phyloP scores from a whole-genome alignment of 2,888 invertebrate species.

The Machimus rusticus region DNA sequence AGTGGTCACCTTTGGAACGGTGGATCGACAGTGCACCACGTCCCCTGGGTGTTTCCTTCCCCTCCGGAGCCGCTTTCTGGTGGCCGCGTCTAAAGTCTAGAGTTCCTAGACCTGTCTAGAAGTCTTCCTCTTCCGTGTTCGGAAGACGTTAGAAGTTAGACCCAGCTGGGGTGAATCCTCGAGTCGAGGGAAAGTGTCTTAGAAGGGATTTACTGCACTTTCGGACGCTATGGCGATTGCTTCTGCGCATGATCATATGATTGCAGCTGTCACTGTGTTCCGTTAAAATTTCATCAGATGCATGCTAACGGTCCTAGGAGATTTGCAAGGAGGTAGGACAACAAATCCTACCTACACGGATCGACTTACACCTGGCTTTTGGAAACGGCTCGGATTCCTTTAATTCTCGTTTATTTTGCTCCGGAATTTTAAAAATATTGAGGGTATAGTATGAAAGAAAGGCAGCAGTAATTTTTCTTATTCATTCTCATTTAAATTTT shows the following conservation, averaged over 20 bases:
- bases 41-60: not conserved
- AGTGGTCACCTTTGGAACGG: not conserved
- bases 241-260: not conserved
- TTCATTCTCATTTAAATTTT: too few species aligned
- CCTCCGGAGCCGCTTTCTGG: not conserved
- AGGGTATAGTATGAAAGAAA: too few species aligned
- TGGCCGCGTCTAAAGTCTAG: not conserved
- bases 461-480: too few species aligned
- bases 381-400: not conserved
- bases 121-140: constrained; percentile 24
- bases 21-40: not conserved
- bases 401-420: not conserved
- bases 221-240: not conserved
- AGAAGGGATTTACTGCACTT: not conserved
- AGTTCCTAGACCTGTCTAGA: constrained; percentile 15
- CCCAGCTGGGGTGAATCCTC: not conserved
- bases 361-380: not conserved
- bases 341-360: not conserved
- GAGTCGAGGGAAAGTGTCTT: not conserved
- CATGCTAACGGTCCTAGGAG: not conserved
- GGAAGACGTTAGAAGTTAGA: not conserved
- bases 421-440: too few species aligned
- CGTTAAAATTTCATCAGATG: not conserved
- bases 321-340: not conserved
- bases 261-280: constrained; percentile 9